These are phyloP conservation scores for Chrysocyon brachyurus DNA, from an alignment of 2,797 vertebrate genomes.

Conservation along the genomic window DNA sequence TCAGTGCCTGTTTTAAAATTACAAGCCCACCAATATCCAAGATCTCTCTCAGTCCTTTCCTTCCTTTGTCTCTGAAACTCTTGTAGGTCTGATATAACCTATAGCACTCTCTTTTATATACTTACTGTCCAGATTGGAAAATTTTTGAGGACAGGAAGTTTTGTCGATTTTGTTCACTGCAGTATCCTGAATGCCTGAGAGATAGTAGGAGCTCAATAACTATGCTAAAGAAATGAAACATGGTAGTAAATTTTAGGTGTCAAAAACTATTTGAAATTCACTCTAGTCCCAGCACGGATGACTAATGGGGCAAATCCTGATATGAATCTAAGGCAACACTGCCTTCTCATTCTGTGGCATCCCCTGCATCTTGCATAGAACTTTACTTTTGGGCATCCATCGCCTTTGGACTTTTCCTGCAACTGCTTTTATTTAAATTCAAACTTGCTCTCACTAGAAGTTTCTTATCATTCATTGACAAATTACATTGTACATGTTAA, in stretches of 20 bases:
- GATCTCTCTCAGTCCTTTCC: not conserved
- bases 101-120: not conserved
- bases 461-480: not conserved
- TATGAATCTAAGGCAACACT: not conserved
- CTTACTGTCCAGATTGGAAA: not conserved
- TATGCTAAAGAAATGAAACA: not conserved
- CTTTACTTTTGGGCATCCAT: not conserved
- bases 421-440: not conserved
- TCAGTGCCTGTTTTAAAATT: not conserved
- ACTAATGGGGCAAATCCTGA: not conserved
- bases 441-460: not conserved
- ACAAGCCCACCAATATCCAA: not conserved
- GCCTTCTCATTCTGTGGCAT: not conserved
- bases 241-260: not conserved
- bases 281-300: not conserved
- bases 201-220: not conserved
- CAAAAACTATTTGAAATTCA: not conserved
- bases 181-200: not conserved
- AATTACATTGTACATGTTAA: not conserved
- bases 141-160: not conserved
- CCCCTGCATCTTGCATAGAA: accelerated
- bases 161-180: not conserved
- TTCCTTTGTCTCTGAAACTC: not conserved
- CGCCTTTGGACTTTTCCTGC: not conserved
- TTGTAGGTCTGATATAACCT: not conserved